A percentile compares a stretch with the other conserved stretches of the same genome.
These are phyloP conservation scores for Helicoverpa armigera DNA, from an alignment of 1,140 invertebrate species.

Conservation along the genomic window DNA sequence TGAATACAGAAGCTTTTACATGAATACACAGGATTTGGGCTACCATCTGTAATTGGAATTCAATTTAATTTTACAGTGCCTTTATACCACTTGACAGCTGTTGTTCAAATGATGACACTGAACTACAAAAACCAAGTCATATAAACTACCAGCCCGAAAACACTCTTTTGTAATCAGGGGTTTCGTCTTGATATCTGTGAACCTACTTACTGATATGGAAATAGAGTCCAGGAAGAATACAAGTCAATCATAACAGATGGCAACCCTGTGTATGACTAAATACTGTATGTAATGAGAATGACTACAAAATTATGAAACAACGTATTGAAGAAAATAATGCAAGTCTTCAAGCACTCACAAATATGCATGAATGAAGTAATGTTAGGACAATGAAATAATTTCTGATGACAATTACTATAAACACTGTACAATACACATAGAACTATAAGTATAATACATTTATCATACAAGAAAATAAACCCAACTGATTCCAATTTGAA, in stretches of 20 bases:
- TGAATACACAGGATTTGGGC: background rate
- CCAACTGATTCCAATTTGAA: constrained; percentile 6
- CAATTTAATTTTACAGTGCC: too few relatives aligned
- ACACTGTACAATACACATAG: constrained; percentile 44
- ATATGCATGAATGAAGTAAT: constrained; percentile 19
- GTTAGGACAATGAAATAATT: background rate
- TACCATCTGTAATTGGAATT: constrained; percentile 14
- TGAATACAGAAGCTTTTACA: constrained; percentile 12
- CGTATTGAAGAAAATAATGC: constrained; percentile 11
- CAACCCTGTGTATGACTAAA: background rate
- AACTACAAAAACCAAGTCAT: too few relatives aligned
- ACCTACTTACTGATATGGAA: too few relatives aligned
- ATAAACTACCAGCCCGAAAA: too few relatives aligned
- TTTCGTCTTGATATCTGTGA: too few relatives aligned
- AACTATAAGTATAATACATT: constrained; percentile 12
- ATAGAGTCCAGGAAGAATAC: background rate
- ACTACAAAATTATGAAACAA: background rate
- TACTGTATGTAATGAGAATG: constrained; percentile 12
- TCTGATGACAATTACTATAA: constrained; percentile 15
- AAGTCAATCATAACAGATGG: constrained; percentile 1
- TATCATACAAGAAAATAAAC: constrained; percentile 22
- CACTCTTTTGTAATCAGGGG: too few relatives aligned
- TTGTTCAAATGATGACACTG: too few relatives aligned
- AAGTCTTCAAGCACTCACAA: constrained; percentile 39
- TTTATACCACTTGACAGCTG: too few relatives aligned